Percentiles rank a stretch among this genome's conserved stretches.
Conservation (phyloP, 2,113 vertebrate species). For the Eleginops maclovinus region DNA sequence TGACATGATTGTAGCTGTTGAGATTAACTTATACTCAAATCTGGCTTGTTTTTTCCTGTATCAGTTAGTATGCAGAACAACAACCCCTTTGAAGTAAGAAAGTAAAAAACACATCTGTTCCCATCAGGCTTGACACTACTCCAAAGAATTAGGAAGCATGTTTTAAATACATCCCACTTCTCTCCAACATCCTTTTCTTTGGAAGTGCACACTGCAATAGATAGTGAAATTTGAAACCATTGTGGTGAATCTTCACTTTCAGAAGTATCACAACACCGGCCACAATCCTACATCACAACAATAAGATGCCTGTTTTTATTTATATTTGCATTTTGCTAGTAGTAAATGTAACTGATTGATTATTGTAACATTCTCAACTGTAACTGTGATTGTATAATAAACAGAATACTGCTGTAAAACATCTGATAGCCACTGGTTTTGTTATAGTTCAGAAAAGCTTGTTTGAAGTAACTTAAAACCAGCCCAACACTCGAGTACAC, state of each 20-base stretch:
- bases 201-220: neutral
- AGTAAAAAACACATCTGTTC: neutral
- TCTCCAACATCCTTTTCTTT: constrained; percentile 4
- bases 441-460: neutral
- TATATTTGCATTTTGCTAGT: constrained; percentile 31
- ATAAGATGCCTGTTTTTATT: neutral
- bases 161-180: constrained; percentile 16
- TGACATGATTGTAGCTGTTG: constrained; percentile 19
- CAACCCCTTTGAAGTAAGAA: neutral
- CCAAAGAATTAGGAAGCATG: constrained; percentile 15
- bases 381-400: constrained; percentile 68
- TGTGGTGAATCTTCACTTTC: neutral
- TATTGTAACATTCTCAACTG: constrained; percentile 56
- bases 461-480: neutral
- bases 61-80: neutral
- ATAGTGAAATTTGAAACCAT: neutral
- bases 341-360: constrained; percentile 32
- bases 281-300: neutral
- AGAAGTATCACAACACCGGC: constrained; percentile 3
- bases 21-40: neutral
- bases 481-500: too few species aligned
- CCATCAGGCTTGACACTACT: constrained; percentile 11
- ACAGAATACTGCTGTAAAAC: constrained; percentile 30
- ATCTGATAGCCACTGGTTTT: neutral
- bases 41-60: constrained; percentile 9